Base-by-base conservation (phyloP, 2,113 vertebrate genomes). In the Calypte anna region DNA sequence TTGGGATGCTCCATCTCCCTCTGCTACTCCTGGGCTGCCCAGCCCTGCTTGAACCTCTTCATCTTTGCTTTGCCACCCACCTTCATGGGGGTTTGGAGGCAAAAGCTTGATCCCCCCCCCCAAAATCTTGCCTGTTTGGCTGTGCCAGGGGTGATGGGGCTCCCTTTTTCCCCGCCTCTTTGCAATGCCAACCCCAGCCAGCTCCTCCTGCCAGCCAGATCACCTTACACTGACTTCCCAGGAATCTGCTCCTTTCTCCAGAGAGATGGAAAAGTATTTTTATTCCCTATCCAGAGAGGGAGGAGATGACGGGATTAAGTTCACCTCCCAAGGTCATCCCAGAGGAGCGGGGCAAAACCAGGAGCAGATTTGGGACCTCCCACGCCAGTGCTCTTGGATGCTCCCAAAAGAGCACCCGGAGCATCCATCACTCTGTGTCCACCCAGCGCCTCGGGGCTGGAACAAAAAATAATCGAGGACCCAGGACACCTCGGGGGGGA, bases 111-210 rank as follows among this genome's bases (percentile, higher is more conserved):
- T 9, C 46, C 43, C 3, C 43, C 3, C n/a, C 14, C 14, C 11
- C 10, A 40, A 40, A 40, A 40, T 40, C 16, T 22, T 22, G 38
- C 38, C 77, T 8, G 18, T 1, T 14, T 7, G 31, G 55, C 31
- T 0, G 6, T 22, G n/a, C 27, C 6, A 23, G 28, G 53, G 27
- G 53, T 28, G 25, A 15, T 54, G 53, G 62, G 13, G 19, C 17
- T 12, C 24, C 18, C 33, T 10, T 18, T 20, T 13, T 24, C 10
- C 5, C 40, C 7, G 19, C 51, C 27, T 6, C 12, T 20, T 43
- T 2, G 20, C 67, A 4, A 8, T 0, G 14, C 50, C 14, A 50
- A 50, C 10, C 33, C 25, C 1, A 0, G 3, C 43, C 2, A 3
- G 21, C 36, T 38, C 3, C 0, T 44, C 46, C 67, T 7, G 9